Conservation (phyloP, 2,888 invertebrate species). For the Pegoplata infirma region DNA sequence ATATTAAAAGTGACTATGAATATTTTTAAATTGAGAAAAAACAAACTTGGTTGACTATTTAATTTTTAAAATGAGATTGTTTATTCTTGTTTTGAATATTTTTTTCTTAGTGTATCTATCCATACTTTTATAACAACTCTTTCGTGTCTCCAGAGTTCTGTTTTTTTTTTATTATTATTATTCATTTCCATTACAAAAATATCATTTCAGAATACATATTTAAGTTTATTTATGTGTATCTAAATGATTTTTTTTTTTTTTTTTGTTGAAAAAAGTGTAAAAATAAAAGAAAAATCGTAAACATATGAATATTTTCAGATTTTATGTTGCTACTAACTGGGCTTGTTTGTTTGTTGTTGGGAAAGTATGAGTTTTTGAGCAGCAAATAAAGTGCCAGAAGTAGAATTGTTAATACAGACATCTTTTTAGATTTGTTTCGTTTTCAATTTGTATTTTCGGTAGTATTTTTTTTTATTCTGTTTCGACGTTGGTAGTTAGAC, state of each 20-base stretch:
- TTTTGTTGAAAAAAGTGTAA: neutral
- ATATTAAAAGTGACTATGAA: too few species aligned
- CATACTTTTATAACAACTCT: neutral
- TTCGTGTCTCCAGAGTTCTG: slow-evolving; percentile 32
- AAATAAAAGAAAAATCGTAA: neutral
- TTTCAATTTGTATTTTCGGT: neutral
- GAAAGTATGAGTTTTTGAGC: neutral
- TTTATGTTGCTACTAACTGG: slow-evolving; percentile 11
- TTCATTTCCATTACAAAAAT: neutral
- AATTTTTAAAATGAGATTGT: too few species aligned
- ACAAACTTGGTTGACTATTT: too few species aligned
- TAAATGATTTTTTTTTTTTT: neutral
- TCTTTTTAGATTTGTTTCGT: slow-evolving; percentile 26
- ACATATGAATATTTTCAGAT: slow-evolving; percentile 35
- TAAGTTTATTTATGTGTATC: slow-evolving; percentile 2
- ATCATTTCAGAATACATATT: slow-evolving; percentile 33
- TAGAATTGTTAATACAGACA: slow-evolving; percentile 35
- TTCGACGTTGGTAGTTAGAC: neutral
- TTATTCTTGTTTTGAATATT: too few species aligned
- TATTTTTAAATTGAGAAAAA: too few species aligned
- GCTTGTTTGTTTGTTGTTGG: too few species aligned
- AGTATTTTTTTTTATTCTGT: slow-evolving; percentile 13
- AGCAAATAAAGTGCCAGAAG: neutral
- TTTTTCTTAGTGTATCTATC: too few species aligned
- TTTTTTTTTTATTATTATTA: neutral